These are phyloP conservation scores for Tetragnatha versicolor DNA, from an alignment of 1,140 invertebrate species.

Conservation along the genomic window DNA sequence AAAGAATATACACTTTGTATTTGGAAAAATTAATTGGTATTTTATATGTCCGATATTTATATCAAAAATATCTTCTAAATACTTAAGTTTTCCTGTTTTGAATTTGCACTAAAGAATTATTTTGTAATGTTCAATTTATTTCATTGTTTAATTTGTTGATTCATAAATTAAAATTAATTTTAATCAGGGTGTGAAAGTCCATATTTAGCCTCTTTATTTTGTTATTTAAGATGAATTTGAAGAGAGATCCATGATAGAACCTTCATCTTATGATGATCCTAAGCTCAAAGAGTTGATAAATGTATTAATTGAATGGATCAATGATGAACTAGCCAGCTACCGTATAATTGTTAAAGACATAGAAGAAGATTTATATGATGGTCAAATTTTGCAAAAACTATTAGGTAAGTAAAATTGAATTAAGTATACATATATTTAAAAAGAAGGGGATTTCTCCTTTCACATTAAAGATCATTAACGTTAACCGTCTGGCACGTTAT, in stretches of 20 bases:
- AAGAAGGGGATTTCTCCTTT: not conserved
- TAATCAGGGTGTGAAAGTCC: too few relatives aligned
- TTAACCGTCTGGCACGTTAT: not conserved
- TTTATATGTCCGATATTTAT: too few relatives aligned
- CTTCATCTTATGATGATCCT: slow-evolving; percentile 82
- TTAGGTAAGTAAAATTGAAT: slow-evolving; percentile 72
- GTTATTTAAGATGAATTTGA: slow-evolving; percentile 85
- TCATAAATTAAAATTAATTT: too few relatives aligned
- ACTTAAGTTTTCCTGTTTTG: too few relatives aligned
- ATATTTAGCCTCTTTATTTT: not conserved
- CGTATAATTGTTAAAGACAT: slow-evolving; percentile 97
- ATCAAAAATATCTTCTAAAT: too few relatives aligned
- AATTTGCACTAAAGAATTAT: too few relatives aligned
- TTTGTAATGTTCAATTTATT: not conserved
- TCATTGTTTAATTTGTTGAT: slow-evolving; percentile 8
- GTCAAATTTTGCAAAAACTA: slow-evolving; percentile 96
- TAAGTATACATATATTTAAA: not conserved
- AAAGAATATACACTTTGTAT: too few relatives aligned
- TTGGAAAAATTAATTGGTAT: too few relatives aligned
- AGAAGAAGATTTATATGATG: slow-evolving; percentile 98
- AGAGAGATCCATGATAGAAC: slow-evolving; percentile 94
- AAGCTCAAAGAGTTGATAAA: slow-evolving; percentile 85
- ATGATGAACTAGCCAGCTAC: slow-evolving; percentile 95
- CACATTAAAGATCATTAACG: not conserved
- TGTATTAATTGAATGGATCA: slow-evolving; percentile 97